Base-by-base conservation (phyloP, 2,888 invertebrate genomes). In the Acleris laterana region DNA sequence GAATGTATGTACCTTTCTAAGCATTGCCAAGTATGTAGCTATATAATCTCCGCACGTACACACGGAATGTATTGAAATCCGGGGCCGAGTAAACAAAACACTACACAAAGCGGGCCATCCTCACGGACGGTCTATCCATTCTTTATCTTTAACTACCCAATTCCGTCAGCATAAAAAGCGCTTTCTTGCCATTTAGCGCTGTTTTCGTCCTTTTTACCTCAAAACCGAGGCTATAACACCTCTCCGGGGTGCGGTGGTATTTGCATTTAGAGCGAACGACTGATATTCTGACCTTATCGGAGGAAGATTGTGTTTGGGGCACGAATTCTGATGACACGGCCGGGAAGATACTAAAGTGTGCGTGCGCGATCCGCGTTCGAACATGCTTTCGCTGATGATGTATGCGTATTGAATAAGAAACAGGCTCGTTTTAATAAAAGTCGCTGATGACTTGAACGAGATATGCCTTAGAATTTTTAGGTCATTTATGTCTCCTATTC, bases 201-300 rank as follows among this genome's bases (percentile, higher is more conserved):
- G 85, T 87, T 89, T 88, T 88, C 88, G 87, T 89, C 88, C 88
- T 88, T 88, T 86, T 85, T 88, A 86, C 88, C 88, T 87, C 87
- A 87, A 89, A 89, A 88, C 87, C 87, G 84, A 84, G 80, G 87
- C 87, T 82, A 85, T 90, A 90, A 89, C 87, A 88, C 89, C 89
- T 88, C 92, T 89, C 91, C 72, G 69, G 90, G 89, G 91, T 82
- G 84, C 90, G 84, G 88, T 91, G 82, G 87, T 89, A 92, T 91
- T 92, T 90, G 91, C 92, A 92, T 92, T 91, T 92, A 92, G 89
- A 92, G 85, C 89, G 91, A 90, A 88, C 88, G 87, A 87, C 86
- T 89, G 89, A 89, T 90, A 89, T 89, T 85, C 83, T 86, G 89
- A 89, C 90, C 89, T 91, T 90, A 90, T 92, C 91, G 85, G 84